These are phyloP conservation scores for Ceratina japonica DNA, from an alignment of 1,140 invertebrate species.

Conservation along the genomic window DNA sequence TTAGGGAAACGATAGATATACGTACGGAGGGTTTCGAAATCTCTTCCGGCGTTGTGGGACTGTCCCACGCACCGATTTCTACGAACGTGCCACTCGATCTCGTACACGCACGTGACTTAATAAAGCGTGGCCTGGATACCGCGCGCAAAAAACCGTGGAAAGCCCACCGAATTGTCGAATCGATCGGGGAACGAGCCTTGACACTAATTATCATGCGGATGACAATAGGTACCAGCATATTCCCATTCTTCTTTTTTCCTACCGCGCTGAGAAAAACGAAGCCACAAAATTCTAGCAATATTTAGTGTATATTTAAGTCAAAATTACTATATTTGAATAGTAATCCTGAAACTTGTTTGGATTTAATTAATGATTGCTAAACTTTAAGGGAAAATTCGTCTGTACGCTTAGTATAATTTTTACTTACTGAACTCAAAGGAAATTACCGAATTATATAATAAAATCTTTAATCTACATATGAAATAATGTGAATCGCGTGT, in stretches of 20 bases:
- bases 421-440: too few relatives aligned
- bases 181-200: neutral
- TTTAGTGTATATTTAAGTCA: too few relatives aligned
- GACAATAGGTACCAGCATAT: constrained; percentile 5
- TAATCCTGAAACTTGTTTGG: too few relatives aligned
- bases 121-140: constrained; percentile 56
- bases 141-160: constrained; percentile 57
- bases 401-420: too few relatives aligned
- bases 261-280: too few relatives aligned
- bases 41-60: constrained; percentile 54
- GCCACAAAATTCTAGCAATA: too few relatives aligned
- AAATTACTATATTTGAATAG: too few relatives aligned
- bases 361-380: too few relatives aligned
- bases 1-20: constrained; percentile 23
- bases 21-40: constrained; percentile 47
- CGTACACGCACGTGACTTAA: constrained; percentile 50
- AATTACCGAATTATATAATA: too few relatives aligned
- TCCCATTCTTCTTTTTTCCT: neutral
- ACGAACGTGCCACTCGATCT: constrained; percentile 44
- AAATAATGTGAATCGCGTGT: too few relatives aligned
- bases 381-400: too few relatives aligned
- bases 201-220: neutral
- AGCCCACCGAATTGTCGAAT: constrained; percentile 25
- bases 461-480: too few relatives aligned
- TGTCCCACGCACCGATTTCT: constrained; percentile 70